Evolutionary conservation across 2,888 invertebrate genomes (phyloP), one percentile per base, ranked within the genome.

Genomic region (Colletes collaris): DNA sequence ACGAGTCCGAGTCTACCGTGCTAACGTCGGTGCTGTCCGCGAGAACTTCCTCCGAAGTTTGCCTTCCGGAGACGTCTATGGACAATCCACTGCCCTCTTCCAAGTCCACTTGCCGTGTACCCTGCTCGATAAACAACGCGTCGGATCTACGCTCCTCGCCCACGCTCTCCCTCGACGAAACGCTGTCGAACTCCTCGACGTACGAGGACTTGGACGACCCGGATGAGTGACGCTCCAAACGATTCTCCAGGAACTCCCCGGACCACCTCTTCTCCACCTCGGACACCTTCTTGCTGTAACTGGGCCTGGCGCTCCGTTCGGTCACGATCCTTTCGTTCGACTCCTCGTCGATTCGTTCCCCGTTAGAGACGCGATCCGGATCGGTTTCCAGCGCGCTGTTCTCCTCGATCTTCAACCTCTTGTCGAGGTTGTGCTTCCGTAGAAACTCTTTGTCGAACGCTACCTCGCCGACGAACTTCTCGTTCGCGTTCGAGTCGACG

Each of bases 181-280:
- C 81, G 74, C 92, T 92, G 7, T 88, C 91, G 2, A 89, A 75
- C 58, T 92, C 91, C 37, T 91, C 92, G n/a, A 91, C 79, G 82
- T 92, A 92, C 2, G 90, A 91, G 5, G 91, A 91, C 64, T 90
- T 89, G 2, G 92, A 92, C 3, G 92, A 92, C 49, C 87, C 91
- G 7, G 91, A 92, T 5, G 91, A 92, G 72, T 87, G 88, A 0
- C 82, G 87, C 13, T 90, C 87, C 19, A 88, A 56, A 19, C 87
- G 84, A 69, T 76, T 79, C 16, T 88, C 89, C 50, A 92, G 79
- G 73, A 91, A 92, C 69, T 91, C 91, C 2, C 91, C 91, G n/a
- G 91, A 92, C 92, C 92, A 92, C 65, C 91, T 77, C 56, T 90
- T 91, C 82, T 92, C 92, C 8, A 92, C 82, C 69, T 92, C 91